Evolutionary conservation across 2,113 vertebrate genomes (phyloP).

Genomic region (Bubalus kerabau): DNA sequence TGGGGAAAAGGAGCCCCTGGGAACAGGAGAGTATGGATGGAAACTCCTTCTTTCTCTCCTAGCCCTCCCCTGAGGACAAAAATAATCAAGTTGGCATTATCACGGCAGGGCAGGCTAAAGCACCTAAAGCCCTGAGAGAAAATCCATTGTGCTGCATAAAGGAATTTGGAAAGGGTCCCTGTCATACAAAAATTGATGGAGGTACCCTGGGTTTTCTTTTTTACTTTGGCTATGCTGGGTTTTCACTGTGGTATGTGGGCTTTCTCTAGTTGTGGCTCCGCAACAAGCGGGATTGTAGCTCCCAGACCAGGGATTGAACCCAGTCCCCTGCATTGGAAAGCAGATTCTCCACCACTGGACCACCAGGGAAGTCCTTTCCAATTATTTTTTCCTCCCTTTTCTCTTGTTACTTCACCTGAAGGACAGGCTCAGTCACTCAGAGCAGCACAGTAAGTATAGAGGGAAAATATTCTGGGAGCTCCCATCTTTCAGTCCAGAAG

Average conservation of each 20-base stretch:
- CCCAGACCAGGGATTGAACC: not conserved
- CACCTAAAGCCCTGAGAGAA: not conserved
- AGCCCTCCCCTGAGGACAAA: not conserved
- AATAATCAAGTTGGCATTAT: not conserved
- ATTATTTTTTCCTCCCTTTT: not conserved
- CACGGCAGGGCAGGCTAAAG: not conserved
- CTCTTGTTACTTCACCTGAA: not conserved
- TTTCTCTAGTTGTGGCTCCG: not conserved
- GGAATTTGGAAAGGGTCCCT: not conserved
- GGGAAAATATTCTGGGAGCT: not conserved
- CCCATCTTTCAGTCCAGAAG: not conserved
- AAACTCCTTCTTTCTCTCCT: not conserved
- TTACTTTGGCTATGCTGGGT: not conserved
- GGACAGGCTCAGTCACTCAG: not conserved
- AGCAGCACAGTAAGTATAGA: not conserved
- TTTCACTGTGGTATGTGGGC: not conserved
- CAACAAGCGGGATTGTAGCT: not conserved
- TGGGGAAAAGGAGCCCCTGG: not conserved
- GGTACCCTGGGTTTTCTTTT: not conserved
- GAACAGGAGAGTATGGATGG: not conserved
- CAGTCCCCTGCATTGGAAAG: not conserved
- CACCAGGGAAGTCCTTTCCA: not conserved
- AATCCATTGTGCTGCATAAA: not conserved
- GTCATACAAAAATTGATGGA: not conserved
- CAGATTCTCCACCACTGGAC: not conserved